Conservation (phyloP, 1,140 invertebrate genomes). For the Drosophila melanica region DNA sequence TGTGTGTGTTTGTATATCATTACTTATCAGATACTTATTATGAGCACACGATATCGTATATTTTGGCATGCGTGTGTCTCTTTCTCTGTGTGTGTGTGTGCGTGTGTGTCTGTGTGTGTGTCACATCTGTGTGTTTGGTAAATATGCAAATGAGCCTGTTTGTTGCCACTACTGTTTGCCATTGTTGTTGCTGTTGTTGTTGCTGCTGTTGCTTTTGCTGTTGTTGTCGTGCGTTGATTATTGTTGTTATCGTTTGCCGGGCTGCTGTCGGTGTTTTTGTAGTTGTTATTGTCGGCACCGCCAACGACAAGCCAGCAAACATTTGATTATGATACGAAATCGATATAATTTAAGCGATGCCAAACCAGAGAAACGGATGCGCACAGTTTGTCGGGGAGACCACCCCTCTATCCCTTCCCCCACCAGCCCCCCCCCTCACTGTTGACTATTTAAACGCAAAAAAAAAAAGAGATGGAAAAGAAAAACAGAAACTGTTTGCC, state of each 20-base stretch:
- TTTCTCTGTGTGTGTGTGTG: background rate
- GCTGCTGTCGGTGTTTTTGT: conserved; percentile 69
- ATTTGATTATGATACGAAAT: conserved; percentile 83
- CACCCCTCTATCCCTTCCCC: background rate
- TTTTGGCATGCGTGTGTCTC: conserved; percentile 67
- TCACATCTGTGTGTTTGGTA: conserved; percentile 70
- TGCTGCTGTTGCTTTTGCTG: conserved; percentile 36
- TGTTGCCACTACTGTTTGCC: conserved; percentile 81
- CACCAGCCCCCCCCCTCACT: background rate
- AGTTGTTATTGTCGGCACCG: conserved; percentile 75
- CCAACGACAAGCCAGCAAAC: conserved; percentile 79
- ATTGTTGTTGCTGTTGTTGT: conserved; percentile 64
- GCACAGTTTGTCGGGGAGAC: conserved; percentile 13
- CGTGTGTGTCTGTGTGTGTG: conserved; percentile 32
- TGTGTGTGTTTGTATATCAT: conserved; percentile 81
- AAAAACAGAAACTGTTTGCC: conserved; percentile 25
- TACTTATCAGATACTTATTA: conserved; percentile 83
- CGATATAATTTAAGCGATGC: conserved; percentile 82
- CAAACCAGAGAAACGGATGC: conserved; percentile 57
- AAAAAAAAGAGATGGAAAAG: background rate
- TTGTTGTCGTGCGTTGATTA: conserved; percentile 71
- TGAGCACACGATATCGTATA: conserved; percentile 81
- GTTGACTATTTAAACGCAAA: conserved; percentile 50
- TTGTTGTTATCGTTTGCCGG: conserved; percentile 60
- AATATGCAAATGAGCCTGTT: conserved; percentile 82